phyloP scores from a whole-genome alignment of 2,888 invertebrate genomes.

The Eubasilissa splendida region DNA sequence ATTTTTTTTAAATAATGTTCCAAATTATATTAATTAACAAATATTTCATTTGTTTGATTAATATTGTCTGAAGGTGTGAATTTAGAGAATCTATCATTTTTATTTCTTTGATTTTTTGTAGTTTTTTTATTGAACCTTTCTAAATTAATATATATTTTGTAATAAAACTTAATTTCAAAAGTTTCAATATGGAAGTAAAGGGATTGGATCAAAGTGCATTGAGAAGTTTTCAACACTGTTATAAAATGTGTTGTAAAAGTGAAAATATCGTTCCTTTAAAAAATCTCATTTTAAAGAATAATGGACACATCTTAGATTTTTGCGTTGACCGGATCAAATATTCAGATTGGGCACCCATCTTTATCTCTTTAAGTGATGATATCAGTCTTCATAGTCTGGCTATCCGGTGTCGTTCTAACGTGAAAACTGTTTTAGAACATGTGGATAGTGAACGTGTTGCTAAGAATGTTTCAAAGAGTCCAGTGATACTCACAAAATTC shows the following conservation, averaged over 20 bases:
- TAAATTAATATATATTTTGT: conserved; percentile 33
- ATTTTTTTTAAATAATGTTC: too few relatives aligned
- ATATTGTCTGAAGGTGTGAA: not conserved
- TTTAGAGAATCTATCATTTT: not conserved
- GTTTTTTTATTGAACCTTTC: conserved; percentile 21
- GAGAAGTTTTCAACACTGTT: conserved; percentile 70
- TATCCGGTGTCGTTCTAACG: conserved; percentile 75
- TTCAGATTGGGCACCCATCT: conserved; percentile 83
- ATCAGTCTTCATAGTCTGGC: conserved; percentile 79
- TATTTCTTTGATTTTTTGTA: conserved; percentile 12
- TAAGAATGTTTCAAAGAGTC: conserved; percentile 75
- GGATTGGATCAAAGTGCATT: conserved; percentile 67
- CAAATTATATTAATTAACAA: too few relatives aligned
- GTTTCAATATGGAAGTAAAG: conserved; percentile 66
- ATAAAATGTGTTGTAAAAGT: conserved; percentile 70
- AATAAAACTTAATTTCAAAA: conserved; percentile 16
- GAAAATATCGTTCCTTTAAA: conserved; percentile 69
- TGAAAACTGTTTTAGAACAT: conserved; percentile 70
- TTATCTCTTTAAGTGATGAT: conserved; percentile 81
- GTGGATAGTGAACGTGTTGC: conserved; percentile 75
- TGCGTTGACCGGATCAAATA: conserved; percentile 83
- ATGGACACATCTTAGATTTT: conserved; percentile 77
- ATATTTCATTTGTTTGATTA: too few relatives aligned
- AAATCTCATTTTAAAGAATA: conserved; percentile 67
- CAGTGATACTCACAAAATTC: conserved; percentile 80